phyloP scores from a whole-genome alignment of 2,888 invertebrate genomes.

The Trachelus iudaicus region DNA sequence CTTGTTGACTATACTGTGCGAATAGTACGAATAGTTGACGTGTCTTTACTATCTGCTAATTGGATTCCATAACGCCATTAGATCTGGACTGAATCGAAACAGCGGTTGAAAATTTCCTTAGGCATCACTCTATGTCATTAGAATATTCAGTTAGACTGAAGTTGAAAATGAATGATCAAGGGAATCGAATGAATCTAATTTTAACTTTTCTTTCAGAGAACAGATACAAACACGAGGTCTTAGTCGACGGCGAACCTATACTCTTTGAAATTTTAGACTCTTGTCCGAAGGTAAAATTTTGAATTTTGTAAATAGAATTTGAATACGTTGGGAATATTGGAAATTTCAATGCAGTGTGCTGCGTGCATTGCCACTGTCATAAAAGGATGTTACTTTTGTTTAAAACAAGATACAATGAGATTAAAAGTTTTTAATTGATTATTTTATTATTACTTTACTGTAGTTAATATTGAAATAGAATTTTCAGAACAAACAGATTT shows the following conservation, averaged over 20 bases:
- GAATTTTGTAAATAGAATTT: background rate
- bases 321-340: background rate
- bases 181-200: background rate
- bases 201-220: conserved; percentile 74
- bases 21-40: background rate
- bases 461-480: background rate
- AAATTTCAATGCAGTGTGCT: background rate
- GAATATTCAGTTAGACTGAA: background rate
- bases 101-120: background rate
- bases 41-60: background rate
- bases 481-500: background rate
- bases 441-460: background rate
- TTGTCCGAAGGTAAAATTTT: conserved; percentile 78
- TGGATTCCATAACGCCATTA: background rate
- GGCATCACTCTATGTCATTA: background rate
- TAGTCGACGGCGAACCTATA: conserved; percentile 89
- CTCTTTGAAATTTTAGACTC: conserved; percentile 92
- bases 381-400: background rate
- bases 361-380: background rate
- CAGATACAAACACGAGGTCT: conserved; percentile 89
- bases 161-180: background rate
- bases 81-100: background rate
- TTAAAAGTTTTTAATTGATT: background rate
- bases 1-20: background rate
- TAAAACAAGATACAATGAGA: background rate